Evolutionary conservation across 2,888 invertebrate species (phyloP).

Genomic region (Cyaniris semiargus): DNA sequence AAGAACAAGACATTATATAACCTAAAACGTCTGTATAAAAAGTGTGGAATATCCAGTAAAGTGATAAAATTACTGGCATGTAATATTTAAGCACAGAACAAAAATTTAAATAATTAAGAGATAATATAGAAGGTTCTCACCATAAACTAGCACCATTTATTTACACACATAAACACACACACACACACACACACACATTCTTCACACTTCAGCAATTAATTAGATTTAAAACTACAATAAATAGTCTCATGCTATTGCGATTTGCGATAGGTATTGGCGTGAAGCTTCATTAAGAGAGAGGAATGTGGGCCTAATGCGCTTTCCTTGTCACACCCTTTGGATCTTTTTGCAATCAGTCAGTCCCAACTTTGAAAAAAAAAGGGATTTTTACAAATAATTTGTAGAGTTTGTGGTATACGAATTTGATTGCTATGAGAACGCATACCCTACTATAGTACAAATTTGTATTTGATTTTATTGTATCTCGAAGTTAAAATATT

Average conservation of each 20-base stretch:
- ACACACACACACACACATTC: background rate
- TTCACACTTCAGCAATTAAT: background rate
- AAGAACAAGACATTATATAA: too few relatives aligned
- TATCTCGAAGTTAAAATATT: too few relatives aligned
- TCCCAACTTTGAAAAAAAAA: background rate
- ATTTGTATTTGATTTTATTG: too few relatives aligned
- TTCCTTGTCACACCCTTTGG: conserved; percentile 60
- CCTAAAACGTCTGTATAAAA: too few relatives aligned
- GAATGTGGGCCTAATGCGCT: conserved; percentile 78
- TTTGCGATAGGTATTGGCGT: background rate
- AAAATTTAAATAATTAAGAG: background rate
- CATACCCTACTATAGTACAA: too few relatives aligned
- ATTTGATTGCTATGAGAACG: background rate
- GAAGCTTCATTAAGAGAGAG: conserved; percentile 32
- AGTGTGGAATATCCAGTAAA: too few relatives aligned
- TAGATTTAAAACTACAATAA: background rate
- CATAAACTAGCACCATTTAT: background rate
- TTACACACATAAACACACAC: background rate
- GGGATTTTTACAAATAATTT: background rate
- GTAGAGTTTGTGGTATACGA: background rate
- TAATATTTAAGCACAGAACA: background rate
- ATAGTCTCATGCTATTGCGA: background rate
- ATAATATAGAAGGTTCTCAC: background rate
- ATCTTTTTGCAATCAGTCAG: background rate
- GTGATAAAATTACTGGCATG: too few relatives aligned